These are phyloP conservation scores for Tolmerus cingulatus DNA, from an alignment of 2,888 invertebrate species.

Conservation along the genomic window DNA sequence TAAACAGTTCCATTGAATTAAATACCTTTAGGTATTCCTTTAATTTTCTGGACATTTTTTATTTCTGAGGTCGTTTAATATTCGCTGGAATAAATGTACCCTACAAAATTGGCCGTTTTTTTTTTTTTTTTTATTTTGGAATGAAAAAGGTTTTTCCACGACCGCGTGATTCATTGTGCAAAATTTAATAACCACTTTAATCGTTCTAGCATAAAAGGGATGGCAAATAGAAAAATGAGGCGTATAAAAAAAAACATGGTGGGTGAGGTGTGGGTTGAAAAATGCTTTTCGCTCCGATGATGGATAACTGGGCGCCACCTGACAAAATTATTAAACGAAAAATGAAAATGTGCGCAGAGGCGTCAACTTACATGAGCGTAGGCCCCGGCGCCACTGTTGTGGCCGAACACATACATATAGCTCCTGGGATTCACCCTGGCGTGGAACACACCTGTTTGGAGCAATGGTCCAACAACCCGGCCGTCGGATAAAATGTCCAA, in stretches of 20 bases:
- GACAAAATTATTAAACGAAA: neutral
- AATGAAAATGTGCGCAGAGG: neutral
- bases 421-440: constrained; percentile 77
- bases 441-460: constrained; percentile 79
- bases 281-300: neutral
- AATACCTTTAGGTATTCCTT: neutral
- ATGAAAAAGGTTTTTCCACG: neutral
- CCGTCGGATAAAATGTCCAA: constrained; percentile 91
- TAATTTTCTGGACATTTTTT: neutral
- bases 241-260: neutral
- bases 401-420: constrained; percentile 89
- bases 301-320: neutral
- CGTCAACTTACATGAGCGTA: constrained; percentile 74
- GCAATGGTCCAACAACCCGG: constrained; percentile 81
- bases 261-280: neutral
- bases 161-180: neutral
- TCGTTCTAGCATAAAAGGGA: neutral
- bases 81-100: neutral
- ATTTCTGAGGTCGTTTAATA: neutral
- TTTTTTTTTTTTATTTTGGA: neutral
- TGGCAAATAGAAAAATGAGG: neutral
- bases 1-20: neutral
- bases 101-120: neutral
- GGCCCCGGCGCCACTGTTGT: constrained; percentile 81
- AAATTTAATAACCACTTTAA: neutral